phyloP scores from a whole-genome alignment of 2,797 vertebrate genomes.

The Hippopotamyrus pictus region DNA sequence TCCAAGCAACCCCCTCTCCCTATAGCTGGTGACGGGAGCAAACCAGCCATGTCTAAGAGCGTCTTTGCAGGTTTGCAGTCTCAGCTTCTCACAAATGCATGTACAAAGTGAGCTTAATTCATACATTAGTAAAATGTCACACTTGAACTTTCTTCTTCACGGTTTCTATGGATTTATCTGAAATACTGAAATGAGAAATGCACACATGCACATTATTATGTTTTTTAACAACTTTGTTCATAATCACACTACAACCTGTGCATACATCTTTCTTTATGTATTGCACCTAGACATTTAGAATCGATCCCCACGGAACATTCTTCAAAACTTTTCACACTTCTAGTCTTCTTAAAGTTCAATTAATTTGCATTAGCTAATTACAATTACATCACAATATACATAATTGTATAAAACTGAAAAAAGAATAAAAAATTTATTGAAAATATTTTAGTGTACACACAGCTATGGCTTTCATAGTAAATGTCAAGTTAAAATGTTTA shows the following conservation, averaged over 20 bases:
- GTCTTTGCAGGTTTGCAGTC: not conserved
- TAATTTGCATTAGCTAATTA: not conserved
- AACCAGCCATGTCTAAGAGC: not conserved
- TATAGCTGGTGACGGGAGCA: not conserved
- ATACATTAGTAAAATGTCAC: not conserved
- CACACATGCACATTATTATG: not conserved
- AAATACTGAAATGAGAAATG: not conserved
- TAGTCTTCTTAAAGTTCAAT: not conserved
- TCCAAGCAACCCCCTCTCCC: not conserved
- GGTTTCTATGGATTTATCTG: not conserved
- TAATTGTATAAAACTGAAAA: not conserved
- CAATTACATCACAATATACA: not conserved
- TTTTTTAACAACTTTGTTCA: not conserved
- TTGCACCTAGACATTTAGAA: not conserved
- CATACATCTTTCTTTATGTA: not conserved
- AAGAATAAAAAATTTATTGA: not conserved
- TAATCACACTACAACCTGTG: not conserved
- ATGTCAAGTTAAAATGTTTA: not conserved
- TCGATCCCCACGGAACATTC: not conserved
- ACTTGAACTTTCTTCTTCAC: not conserved
- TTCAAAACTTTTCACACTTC: not conserved
- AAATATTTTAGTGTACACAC: not conserved
- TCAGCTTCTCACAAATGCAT: not conserved
- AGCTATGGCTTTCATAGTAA: not conserved
- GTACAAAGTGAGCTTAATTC: not conserved